Evolutionary conservation across 2,797 vertebrate species (phyloP).

Genomic region (Rhodeus uyekii): DNA sequence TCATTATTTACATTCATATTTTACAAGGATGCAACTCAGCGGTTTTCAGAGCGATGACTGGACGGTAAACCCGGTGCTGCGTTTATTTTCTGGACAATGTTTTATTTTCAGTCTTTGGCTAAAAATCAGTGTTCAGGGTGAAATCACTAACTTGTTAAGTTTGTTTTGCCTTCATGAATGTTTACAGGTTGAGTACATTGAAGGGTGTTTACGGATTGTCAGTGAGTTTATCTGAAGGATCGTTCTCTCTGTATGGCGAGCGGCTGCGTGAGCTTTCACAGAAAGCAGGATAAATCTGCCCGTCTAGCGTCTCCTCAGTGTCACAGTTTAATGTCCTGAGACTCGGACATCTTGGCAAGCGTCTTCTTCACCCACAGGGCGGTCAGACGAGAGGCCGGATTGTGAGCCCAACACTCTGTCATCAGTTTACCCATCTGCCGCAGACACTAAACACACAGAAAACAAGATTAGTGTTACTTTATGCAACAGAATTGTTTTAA

Average conservation of each 20-base stretch:
- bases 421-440: conserved; percentile 96
- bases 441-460: no score
- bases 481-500: not conserved
- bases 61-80: not conserved
- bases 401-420: conserved; percentile 96
- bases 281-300: conserved; percentile 70
- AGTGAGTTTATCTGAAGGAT: not conserved
- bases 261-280: conserved; percentile 74
- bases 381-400: conserved; percentile 89
- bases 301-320: not conserved
- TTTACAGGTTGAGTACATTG: not conserved
- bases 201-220: not conserved
- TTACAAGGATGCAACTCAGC: conserved; percentile 35
- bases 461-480: not conserved
- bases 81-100: not conserved
- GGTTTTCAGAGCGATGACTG: conserved; percentile 8
- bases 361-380: conserved; percentile 96
- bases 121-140: no score
- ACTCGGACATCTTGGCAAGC: conserved; percentile 95
- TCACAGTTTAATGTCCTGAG: conserved; percentile 94
- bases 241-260: no score
- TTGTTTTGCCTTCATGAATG: not conserved
- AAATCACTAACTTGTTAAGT: not conserved
- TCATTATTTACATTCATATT: conserved; percentile 57
- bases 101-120: not conserved